Evolutionary conservation across 1,140 invertebrate species (phyloP).

Genomic region (Drosophila tani): DNA sequence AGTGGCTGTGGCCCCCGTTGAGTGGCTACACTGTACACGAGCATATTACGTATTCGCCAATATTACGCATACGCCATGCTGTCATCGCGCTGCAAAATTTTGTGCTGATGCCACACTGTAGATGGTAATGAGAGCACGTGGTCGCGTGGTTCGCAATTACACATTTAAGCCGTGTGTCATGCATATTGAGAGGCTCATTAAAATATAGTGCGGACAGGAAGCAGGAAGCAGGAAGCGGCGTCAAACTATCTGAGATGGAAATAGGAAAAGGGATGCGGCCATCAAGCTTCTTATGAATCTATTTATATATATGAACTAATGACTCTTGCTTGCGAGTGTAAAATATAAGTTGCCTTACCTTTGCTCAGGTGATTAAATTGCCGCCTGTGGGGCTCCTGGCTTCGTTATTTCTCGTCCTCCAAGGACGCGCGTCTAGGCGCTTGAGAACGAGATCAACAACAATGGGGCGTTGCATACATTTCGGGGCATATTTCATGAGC

Average conservation of each 20-base stretch:
- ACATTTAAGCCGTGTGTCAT: constrained; percentile 79
- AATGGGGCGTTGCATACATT: constrained; percentile 68
- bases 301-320: constrained; percentile 40
- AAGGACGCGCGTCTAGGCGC: constrained; percentile 56
- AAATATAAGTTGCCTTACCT: constrained; percentile 22
- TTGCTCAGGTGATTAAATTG: constrained; percentile 70
- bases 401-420: constrained; percentile 45
- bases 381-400: constrained; percentile 35
- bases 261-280: neutral
- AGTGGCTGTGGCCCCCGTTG: neutral
- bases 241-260: constrained; percentile 21
- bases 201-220: constrained; percentile 45
- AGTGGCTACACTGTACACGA: constrained; percentile 5
- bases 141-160: constrained; percentile 58
- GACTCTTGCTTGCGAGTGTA: constrained; percentile 22
- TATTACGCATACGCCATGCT: constrained; percentile 56
- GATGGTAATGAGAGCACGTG: constrained; percentile 61
- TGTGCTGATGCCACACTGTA: constrained; percentile 37
- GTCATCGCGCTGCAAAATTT: constrained; percentile 47
- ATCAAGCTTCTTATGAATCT: constrained; percentile 29
- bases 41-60: constrained; percentile 32
- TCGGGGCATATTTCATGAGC: constrained; percentile 69
- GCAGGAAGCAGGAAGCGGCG: constrained; percentile 4
- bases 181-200: constrained; percentile 82
- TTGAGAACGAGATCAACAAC: constrained; percentile 33